Percentiles rank a stretch among this genome's conserved stretches.
Evolutionary conservation across 2,888 invertebrate species (phyloP).

Genomic region (Caenorhabditis imperialis): DNA sequence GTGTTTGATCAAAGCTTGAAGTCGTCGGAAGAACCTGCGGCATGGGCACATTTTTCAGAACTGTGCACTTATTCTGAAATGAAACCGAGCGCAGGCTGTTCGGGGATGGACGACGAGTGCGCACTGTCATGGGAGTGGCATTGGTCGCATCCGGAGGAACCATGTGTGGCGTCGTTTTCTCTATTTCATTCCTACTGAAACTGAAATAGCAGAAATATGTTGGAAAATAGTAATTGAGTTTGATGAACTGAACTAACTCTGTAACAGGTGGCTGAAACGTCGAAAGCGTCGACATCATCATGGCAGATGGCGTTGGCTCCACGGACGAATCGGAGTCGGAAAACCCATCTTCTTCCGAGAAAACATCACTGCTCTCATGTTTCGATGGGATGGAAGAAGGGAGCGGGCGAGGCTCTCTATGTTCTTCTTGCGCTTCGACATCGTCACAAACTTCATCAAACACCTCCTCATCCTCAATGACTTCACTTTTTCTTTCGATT

Average conservation of each 20-base stretch:
- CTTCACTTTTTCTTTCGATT: slow-evolving; percentile 12
- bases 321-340: slow-evolving; percentile 41
- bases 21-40: slow-evolving; percentile 43
- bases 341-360: slow-evolving; percentile 17
- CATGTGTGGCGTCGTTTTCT: slow-evolving; percentile 11
- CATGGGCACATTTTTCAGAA: slow-evolving; percentile 55
- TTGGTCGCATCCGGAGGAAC: slow-evolving; percentile 36
- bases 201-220: too few species aligned
- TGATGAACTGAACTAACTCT: too few species aligned
- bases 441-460: slow-evolving; percentile 56
- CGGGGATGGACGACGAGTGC: slow-evolving; percentile 31
- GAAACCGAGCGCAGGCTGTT: slow-evolving; percentile 37
- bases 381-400: not conserved
- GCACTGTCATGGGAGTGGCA: slow-evolving; percentile 3
- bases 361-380: too few species aligned
- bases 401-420: not conserved
- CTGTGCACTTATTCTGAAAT: slow-evolving; percentile 47
- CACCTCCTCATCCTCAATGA: slow-evolving; percentile 48
- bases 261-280: too few species aligned
- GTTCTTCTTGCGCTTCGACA: slow-evolving; percentile 17
- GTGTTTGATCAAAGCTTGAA: slow-evolving; percentile 31
- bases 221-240: too few species aligned
- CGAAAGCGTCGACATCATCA: too few species aligned
- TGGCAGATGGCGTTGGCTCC: slow-evolving; percentile 8
- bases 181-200: slow-evolving; percentile 3